Evolutionary conservation across 2,888 invertebrate species (phyloP).

Genomic region (Actias luna): DNA sequence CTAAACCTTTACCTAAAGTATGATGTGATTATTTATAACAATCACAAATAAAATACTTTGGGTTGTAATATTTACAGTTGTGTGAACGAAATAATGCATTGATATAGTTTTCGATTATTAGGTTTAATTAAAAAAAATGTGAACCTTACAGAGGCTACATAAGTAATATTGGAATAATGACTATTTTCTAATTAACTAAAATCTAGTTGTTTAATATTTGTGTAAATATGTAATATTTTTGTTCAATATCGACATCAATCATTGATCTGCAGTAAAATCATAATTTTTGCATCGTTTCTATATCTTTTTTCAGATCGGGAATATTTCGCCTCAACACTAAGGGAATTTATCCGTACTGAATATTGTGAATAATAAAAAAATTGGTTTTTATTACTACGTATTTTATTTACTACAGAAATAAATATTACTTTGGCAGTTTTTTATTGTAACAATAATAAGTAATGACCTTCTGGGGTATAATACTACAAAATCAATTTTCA

Average conservation of each 20-base stretch:
- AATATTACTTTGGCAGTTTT: background rate
- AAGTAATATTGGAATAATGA: no score
- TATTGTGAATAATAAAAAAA: background rate
- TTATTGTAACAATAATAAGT: background rate
- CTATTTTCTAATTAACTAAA: background rate
- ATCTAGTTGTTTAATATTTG: no score
- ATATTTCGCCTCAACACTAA: constrained; percentile 54
- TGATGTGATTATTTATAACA: background rate
- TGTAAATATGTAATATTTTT: constrained; percentile 1
- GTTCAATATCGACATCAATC: no score
- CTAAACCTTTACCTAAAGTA: background rate
- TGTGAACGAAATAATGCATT: no score
- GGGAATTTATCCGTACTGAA: constrained; percentile 42
- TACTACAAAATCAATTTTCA: no score
- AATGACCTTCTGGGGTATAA: no score
- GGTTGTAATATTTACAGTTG: no score
- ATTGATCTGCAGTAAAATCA: no score
- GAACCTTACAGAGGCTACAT: no score
- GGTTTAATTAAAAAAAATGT: no score
- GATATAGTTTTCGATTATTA: no score
- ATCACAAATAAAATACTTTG: no score
- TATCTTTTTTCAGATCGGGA: constrained; percentile 43
- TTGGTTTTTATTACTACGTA: background rate
- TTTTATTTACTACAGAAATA: background rate
- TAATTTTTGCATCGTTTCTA: background rate